phyloP scores from a whole-genome alignment of 2,888 invertebrate species.

The Leucophenga montana region DNA sequence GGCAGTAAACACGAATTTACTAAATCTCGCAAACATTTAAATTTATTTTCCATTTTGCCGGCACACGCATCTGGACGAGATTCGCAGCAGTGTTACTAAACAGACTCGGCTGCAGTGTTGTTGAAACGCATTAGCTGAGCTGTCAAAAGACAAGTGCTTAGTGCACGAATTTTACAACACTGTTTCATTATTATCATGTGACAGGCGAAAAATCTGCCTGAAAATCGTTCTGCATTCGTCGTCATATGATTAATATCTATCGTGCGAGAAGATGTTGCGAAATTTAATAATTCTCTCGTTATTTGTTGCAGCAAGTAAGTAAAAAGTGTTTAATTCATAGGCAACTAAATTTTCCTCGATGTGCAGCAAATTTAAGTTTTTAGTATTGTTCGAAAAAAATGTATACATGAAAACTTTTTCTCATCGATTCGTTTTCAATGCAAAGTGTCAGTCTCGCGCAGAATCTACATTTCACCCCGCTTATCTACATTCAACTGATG shows the following conservation, averaged over 20 bases:
- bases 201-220: constrained; percentile 46
- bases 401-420: constrained; percentile 22
- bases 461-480: constrained; percentile 34
- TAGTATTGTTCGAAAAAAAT: constrained; percentile 13
- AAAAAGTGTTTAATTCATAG: constrained; percentile 28
- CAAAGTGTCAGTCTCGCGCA: constrained; percentile 48
- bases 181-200: constrained; percentile 58
- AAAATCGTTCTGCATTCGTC: constrained; percentile 58
- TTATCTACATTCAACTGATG: not conserved
- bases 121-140: not conserved
- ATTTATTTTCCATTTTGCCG: constrained; percentile 29
- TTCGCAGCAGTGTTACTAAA: constrained; percentile 11
- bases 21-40: constrained; percentile 45
- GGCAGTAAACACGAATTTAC: constrained; percentile 61
- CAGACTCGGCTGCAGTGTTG: constrained; percentile 30
- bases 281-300: constrained; percentile 66
- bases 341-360: not conserved
- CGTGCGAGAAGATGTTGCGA: constrained; percentile 67
- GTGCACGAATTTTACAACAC: not conserved
- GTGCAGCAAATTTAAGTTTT: no score
- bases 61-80: constrained; percentile 26
- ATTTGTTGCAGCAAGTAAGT: constrained; percentile 70
- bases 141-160: no score
- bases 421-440: constrained; percentile 40
- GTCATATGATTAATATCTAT: constrained; percentile 71